Percentiles rank a stretch among this genome's conserved stretches.
phyloP scores from a whole-genome alignment of 2,113 vertebrate species.

The Rutilus rutilus region DNA sequence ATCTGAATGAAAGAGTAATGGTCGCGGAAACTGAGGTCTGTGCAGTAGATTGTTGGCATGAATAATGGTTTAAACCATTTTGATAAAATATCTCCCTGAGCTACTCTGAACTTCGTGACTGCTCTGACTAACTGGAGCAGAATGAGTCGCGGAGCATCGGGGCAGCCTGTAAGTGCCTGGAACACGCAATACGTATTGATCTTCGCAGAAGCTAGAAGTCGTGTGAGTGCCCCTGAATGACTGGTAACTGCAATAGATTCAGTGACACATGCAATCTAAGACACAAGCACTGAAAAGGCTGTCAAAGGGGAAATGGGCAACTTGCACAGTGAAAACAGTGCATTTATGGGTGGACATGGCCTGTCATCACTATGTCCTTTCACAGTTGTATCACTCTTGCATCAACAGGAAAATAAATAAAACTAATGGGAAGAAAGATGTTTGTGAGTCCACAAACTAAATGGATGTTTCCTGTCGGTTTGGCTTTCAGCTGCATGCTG shows the following conservation, averaged over 20 bases:
- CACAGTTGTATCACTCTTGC: neutral
- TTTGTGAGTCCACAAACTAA: constrained; percentile 7
- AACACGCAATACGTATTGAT: constrained; percentile 58
- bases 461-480: neutral
- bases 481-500: neutral
- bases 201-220: constrained; percentile 23
- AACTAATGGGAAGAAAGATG: constrained; percentile 1
- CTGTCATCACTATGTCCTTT: constrained; percentile 17
- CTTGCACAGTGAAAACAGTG: neutral
- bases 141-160: constrained; percentile 30
- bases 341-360: neutral
- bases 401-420: constrained; percentile 26
- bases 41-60: constrained; percentile 37
- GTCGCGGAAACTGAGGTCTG: constrained; percentile 21
- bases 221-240: constrained; percentile 42
- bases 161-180: constrained; percentile 51
- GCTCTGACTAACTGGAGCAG: constrained; percentile 57
- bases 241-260: constrained; percentile 32
- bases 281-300: neutral
- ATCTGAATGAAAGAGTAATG: constrained; percentile 46
- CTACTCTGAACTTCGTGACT: constrained; percentile 42
- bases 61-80: constrained; percentile 48
- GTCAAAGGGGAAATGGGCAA: neutral
- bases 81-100: constrained; percentile 53
- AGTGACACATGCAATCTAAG: constrained; percentile 41